Evolutionary conservation across 2,113 vertebrate species (phyloP).

Genomic region (Drymodes brunneopygia): DNA sequence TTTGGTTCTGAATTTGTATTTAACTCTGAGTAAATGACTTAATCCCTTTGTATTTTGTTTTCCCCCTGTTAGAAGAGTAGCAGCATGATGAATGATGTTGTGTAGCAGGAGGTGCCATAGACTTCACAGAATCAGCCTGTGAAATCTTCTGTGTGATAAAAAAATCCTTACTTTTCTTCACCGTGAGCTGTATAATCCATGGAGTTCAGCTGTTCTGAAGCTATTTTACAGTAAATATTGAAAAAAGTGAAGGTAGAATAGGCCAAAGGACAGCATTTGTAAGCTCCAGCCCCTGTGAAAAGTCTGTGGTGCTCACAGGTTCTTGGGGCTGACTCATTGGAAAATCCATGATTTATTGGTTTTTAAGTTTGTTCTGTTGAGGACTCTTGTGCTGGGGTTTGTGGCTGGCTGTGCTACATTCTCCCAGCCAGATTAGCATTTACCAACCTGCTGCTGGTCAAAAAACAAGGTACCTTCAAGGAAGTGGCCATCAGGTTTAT

Average conservation of each 20-base stretch:
- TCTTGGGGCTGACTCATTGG: not conserved
- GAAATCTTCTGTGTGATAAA: not conserved
- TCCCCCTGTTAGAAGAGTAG: not conserved
- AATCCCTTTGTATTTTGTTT: not conserved
- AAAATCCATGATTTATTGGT: not conserved
- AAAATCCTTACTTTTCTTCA: not conserved
- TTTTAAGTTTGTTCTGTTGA: rapidly evolving
- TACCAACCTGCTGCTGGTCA: not conserved
- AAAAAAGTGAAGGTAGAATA: not conserved
- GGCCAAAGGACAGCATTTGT: not conserved
- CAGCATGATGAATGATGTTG: not conserved
- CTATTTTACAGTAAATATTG: not conserved
- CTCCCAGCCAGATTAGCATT: not conserved
- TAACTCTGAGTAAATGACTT: not conserved
- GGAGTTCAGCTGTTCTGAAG: not conserved
- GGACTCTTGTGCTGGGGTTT: not conserved
- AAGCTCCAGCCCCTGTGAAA: not conserved
- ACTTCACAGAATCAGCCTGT: not conserved
- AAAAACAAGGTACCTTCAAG: not conserved
- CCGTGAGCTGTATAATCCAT: not conserved
- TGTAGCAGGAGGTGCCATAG: not conserved
- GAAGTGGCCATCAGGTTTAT: not conserved
- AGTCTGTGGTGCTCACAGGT: not conserved
- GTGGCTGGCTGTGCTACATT: not conserved
- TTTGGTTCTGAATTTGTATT: not conserved